Conservation (phyloP, 1,140 invertebrate species). For the Vanessa tameamea region DNA sequence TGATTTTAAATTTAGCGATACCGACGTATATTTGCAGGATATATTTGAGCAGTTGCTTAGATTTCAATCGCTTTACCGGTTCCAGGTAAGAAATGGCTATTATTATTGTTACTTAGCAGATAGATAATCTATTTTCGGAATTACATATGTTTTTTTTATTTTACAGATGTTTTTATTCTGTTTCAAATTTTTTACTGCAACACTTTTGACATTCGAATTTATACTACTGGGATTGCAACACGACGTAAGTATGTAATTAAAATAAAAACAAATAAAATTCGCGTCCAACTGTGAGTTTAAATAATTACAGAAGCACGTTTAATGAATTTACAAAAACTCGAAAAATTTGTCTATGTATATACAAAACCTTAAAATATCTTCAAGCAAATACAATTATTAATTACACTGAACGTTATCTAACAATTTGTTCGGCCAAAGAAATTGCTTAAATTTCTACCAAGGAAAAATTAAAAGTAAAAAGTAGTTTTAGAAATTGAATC, state of each 20-base stretch:
- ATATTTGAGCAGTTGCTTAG: conserved; percentile 47
- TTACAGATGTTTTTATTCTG: conserved; percentile 51
- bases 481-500: no score
- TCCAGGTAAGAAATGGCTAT: conserved; percentile 33
- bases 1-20: conserved; percentile 44
- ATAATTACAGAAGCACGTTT: no score
- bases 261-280: not conserved
- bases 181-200: conserved; percentile 39
- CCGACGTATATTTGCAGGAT: conserved; percentile 50
- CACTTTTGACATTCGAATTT: conserved; percentile 46
- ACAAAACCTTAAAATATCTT: no score
- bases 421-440: no score
- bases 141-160: not conserved
- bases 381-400: no score
- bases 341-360: no score
- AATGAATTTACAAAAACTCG: no score
- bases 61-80: conserved; percentile 39
- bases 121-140: not conserved
- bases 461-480: no score
- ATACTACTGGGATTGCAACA: conserved; percentile 44
- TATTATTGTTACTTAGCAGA: not conserved
- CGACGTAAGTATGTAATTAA: conserved; percentile 44
- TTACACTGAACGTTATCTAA: no score
- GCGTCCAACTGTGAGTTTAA: not conserved
- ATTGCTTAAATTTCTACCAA: no score